Evolutionary conservation across 2,797 vertebrate species (phyloP).

Genomic region (Pagetopsis macropterus): DNA sequence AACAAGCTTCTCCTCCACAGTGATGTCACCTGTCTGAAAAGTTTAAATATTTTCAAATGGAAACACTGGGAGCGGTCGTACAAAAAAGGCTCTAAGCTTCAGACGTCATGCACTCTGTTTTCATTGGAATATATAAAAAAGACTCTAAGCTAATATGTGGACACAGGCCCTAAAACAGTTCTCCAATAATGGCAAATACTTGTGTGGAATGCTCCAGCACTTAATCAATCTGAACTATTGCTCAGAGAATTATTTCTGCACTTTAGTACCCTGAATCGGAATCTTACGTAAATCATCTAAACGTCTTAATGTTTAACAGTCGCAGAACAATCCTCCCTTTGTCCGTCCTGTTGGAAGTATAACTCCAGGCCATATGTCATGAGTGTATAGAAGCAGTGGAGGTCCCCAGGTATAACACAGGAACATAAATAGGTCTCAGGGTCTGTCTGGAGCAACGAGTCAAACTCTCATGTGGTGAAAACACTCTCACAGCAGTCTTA

Average conservation of each 20-base stretch:
- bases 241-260: not conserved
- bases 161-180: not conserved
- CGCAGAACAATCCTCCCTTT: slow-evolving; percentile 37
- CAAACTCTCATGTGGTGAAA: slow-evolving; percentile 56
- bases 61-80: too few species aligned
- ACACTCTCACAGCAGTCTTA: slow-evolving; percentile 46
- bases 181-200: not conserved
- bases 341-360: slow-evolving; percentile 21
- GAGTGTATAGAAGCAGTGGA: slow-evolving; percentile 31
- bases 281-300: slow-evolving; percentile 19
- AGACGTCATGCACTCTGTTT: too few species aligned
- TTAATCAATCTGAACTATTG: slow-evolving; percentile 10
- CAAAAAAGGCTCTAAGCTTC: too few species aligned
- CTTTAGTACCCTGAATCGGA: not conserved
- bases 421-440: slow-evolving; percentile 58
- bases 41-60: too few species aligned
- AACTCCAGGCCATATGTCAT: slow-evolving; percentile 50
- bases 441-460: slow-evolving; percentile 53
- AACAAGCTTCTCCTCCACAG: too few species aligned
- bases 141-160: too few species aligned
- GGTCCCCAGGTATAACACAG: slow-evolving; percentile 48
- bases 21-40: too few species aligned
- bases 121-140: too few species aligned
- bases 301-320: slow-evolving; percentile 16
- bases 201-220: not conserved